Percentiles rank a stretch among this genome's conserved stretches.
Conservation (phyloP, 2,888 invertebrate species). For the Drosophila borealis region DNA sequence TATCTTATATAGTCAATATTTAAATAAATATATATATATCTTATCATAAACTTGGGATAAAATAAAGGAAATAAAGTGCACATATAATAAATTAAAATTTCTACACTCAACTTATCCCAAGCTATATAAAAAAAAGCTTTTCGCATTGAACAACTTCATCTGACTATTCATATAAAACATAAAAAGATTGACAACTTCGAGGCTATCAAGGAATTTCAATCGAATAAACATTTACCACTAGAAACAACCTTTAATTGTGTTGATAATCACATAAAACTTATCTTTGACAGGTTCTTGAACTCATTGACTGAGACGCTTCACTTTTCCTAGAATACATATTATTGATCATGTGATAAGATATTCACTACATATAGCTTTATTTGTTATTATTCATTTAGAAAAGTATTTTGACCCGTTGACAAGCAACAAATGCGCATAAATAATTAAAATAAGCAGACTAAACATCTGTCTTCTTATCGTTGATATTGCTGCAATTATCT, state of each 20-base stretch:
- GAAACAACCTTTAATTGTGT: not conserved
- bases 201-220: too few relatives aligned
- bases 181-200: too few relatives aligned
- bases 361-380: too few relatives aligned
- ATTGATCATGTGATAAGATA: slow-evolving; percentile 10
- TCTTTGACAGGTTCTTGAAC: not conserved
- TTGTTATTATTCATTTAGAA: not conserved
- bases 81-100: too few relatives aligned
- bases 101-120: too few relatives aligned
- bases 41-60: too few relatives aligned
- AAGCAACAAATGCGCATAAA: not conserved
- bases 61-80: too few relatives aligned
- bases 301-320: not conserved
- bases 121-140: too few relatives aligned
- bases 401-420: not conserved
- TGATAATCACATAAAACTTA: not conserved
- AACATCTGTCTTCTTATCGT: slow-evolving; percentile 6
- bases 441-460: not conserved
- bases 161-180: too few relatives aligned
- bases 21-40: too few relatives aligned
- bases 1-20: not conserved
- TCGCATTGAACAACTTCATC: too few relatives aligned
- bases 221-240: too few relatives aligned
- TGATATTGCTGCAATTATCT: slow-evolving; percentile 26
- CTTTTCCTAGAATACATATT: not conserved